These are phyloP conservation scores for Papilio aristodemus DNA, from an alignment of 1,140 invertebrate species.

Conservation along the genomic window DNA sequence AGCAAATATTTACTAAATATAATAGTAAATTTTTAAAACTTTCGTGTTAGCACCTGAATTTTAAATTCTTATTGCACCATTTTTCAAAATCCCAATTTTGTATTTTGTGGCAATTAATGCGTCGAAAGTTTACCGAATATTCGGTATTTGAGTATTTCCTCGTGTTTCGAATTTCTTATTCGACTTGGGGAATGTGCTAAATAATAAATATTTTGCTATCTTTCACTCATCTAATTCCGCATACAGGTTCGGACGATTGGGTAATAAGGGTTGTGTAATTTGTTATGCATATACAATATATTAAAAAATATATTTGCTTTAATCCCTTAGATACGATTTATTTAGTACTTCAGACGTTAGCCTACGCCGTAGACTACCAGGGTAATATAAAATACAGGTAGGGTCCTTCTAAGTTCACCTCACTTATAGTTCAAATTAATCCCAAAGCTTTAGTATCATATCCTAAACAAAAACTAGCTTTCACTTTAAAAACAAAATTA, in stretches of 20 bases:
- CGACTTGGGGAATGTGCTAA: constrained; percentile 38
- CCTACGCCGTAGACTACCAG: constrained; percentile 51
- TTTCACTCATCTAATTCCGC: constrained; percentile 47
- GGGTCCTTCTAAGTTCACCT: constrained; percentile 45
- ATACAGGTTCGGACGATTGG: constrained; percentile 67
- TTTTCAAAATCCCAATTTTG: constrained; percentile 60
- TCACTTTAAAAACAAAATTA: not conserved
- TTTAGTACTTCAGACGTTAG: constrained; percentile 29
- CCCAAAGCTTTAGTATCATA: constrained; percentile 37
- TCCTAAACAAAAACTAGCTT: constrained; percentile 22
- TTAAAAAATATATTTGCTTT: constrained; percentile 56
- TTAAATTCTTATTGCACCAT: constrained; percentile 70
- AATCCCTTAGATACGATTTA: constrained; percentile 41
- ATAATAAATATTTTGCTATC: constrained; percentile 59
- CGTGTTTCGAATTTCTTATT: constrained; percentile 32
- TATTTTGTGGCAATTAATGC: constrained; percentile 52
- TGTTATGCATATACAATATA: constrained; percentile 71
- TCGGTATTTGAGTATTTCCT: constrained; percentile 21
- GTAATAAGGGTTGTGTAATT: constrained; percentile 76
- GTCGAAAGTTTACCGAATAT: constrained; percentile 39
- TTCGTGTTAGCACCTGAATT: constrained; percentile 73
- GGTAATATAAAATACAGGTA: constrained; percentile 49
- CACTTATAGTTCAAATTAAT: constrained; percentile 47
- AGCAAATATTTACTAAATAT: constrained; percentile 74
- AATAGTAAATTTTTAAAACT: constrained; percentile 68